phyloP scores from a whole-genome alignment of 2,888 invertebrate species.

The Cataglyphis albicans region DNA sequence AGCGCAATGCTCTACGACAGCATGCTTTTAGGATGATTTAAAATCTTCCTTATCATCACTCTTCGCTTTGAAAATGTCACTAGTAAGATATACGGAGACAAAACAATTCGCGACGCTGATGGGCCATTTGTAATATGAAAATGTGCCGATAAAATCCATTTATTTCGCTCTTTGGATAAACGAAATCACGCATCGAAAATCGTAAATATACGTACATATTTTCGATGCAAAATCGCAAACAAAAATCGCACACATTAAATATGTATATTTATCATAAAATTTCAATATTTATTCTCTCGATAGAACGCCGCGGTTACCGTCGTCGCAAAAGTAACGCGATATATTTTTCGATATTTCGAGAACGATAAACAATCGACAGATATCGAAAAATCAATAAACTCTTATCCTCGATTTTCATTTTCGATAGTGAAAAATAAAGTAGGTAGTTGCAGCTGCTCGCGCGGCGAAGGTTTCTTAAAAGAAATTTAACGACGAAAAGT shows the following conservation, averaged over 20 bases:
- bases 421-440: neutral
- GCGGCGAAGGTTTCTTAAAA: neutral
- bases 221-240: neutral
- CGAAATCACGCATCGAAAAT: conserved; percentile 1
- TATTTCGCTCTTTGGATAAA: conserved; percentile 8
- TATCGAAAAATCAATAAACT: conserved; percentile 10
- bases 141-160: conserved; percentile 11
- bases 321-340: neutral
- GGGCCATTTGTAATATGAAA: conserved; percentile 18
- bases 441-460: neutral
- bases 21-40: conserved; percentile 54
- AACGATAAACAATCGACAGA: neutral
- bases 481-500: neutral
- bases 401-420: neutral
- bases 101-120: conserved; percentile 12
- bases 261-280: conserved; percentile 26
- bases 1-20: conserved; percentile 39
- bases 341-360: neutral
- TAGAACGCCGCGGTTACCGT: conserved; percentile 2
- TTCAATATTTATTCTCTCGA: conserved; percentile 27
- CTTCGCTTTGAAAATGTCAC: conserved; percentile 41
- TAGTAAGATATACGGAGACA: conserved; percentile 18
- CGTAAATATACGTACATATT: conserved; percentile 1
- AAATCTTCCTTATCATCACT: conserved; percentile 55
- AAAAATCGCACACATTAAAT: conserved; percentile 11